Conservation (phyloP, 2,888 invertebrate genomes). For the Tricholauxania praeusta region DNA sequence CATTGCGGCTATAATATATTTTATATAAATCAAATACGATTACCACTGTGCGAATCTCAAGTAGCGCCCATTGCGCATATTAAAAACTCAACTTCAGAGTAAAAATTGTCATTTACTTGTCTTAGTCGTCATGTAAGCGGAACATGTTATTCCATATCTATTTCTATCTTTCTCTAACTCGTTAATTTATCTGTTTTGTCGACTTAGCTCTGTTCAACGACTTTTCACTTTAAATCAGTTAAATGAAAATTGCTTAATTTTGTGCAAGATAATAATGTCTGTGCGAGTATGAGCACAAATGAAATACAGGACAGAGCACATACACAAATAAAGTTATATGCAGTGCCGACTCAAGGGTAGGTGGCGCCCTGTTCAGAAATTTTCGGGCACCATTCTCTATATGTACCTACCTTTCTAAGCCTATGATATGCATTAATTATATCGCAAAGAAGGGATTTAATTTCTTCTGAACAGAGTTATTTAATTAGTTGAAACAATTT, state of each 20-base stretch:
- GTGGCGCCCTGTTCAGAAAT: too few species aligned
- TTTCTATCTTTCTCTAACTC: background rate
- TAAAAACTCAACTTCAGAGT: background rate
- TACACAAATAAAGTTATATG: background rate
- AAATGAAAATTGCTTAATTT: conserved; percentile 44
- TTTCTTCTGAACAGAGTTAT: too few species aligned
- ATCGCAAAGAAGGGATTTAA: too few species aligned
- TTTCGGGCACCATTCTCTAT: too few species aligned
- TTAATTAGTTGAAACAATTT: too few species aligned
- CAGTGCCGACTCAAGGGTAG: too few species aligned
- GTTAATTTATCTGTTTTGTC: background rate
- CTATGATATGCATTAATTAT: too few species aligned
- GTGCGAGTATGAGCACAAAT: background rate
- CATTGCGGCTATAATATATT: too few species aligned
- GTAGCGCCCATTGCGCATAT: background rate
- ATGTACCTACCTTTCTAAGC: too few species aligned
- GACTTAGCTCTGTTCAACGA: background rate
- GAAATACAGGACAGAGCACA: background rate
- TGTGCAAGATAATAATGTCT: conserved; percentile 43
- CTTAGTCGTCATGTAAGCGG: background rate
- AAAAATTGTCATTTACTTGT: background rate
- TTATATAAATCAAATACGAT: too few species aligned
- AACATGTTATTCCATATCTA: background rate
- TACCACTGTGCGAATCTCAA: too few species aligned
- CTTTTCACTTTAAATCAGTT: conserved; percentile 27